Conservation (phyloP, 2,113 vertebrate species). For the Gallinago media region DNA sequence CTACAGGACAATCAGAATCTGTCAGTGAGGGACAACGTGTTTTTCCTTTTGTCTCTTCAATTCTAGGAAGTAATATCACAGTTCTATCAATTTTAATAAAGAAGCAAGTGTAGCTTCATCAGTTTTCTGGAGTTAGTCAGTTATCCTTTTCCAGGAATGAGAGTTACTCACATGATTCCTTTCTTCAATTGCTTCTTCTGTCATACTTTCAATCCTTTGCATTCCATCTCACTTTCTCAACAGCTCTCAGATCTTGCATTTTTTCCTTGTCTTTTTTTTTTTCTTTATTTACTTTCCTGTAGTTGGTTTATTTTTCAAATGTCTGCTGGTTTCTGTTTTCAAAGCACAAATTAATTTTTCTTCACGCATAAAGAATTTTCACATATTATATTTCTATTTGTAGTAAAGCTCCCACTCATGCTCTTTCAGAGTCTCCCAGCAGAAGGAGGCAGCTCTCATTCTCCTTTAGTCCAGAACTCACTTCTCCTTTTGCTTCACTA, state of each 20-base stretch:
- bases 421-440: background rate
- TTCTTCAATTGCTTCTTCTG: background rate
- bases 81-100: background rate
- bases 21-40: constrained; percentile 52
- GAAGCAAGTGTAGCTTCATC: background rate
- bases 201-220: background rate
- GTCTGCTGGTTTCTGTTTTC: background rate
- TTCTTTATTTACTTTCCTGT: background rate
- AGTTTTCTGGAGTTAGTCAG: background rate
- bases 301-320: background rate
- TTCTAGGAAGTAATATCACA: constrained; percentile 14
- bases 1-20: constrained; percentile 39
- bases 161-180: background rate
- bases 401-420: background rate
- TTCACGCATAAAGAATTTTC: background rate
- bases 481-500: background rate
- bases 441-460: background rate
- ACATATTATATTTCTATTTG: background rate
- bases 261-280: too few species aligned
- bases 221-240: background rate
- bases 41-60: constrained; percentile 54
- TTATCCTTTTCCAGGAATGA: background rate
- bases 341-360: background rate
- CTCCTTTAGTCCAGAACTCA: background rate
- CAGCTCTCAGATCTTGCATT: background rate